Conservation (phyloP, 2,797 vertebrate genomes). For the Poeciliopsis turneri region DNA sequence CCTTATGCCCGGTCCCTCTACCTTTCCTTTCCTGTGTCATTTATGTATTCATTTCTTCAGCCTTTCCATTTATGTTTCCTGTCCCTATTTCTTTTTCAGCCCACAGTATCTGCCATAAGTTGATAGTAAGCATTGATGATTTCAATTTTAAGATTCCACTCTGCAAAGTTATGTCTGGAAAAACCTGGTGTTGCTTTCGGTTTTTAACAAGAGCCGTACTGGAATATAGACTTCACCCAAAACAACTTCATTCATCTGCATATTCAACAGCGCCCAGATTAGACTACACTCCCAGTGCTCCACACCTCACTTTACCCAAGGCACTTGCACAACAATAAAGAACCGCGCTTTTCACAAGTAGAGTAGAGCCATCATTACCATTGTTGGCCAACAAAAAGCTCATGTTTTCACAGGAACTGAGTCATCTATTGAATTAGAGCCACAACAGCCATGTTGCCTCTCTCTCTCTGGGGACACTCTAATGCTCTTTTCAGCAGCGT, state of each 20-base stretch:
- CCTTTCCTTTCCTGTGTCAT: not conserved
- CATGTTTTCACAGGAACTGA: constrained; percentile 40
- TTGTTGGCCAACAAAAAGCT: constrained; percentile 24
- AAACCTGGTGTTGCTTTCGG: not conserved
- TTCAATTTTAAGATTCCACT: not conserved
- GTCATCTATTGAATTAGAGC: constrained; percentile 48
- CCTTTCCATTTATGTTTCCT: not conserved
- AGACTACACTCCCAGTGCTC: not conserved
- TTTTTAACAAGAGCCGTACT: not conserved
- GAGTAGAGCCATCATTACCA: constrained; percentile 22
- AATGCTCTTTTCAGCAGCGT: constrained; percentile 35
- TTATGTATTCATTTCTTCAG: not conserved
- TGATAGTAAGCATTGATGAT: not conserved
- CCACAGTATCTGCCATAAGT: not conserved
- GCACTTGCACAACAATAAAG: constrained; percentile 8
- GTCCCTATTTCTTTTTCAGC: not conserved
- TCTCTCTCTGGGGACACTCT: constrained; percentile 55
- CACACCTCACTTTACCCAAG: not conserved
- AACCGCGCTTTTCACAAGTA: constrained; percentile 19
- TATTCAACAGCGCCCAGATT: constrained; percentile 8
- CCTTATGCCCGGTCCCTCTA: not conserved
- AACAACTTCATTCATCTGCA: constrained; percentile 9
- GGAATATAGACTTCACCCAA: constrained; percentile 8
- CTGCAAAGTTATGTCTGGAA: not conserved
- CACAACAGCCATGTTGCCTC: constrained; percentile 31